Base-by-base conservation (phyloP, 2,888 invertebrate species). In the Conchocele bisecta region DNA sequence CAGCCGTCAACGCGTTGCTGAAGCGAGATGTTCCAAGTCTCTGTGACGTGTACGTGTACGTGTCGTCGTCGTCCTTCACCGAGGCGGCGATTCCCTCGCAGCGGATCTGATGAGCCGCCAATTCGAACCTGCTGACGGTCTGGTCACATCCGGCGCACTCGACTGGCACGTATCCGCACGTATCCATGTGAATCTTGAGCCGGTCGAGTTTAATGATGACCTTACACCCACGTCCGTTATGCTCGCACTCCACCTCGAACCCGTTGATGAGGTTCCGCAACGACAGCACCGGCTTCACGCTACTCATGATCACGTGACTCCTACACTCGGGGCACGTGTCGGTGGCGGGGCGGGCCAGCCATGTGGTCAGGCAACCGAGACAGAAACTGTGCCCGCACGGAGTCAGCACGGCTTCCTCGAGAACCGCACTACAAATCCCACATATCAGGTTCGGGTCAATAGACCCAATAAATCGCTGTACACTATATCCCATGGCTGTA, bases 81-180 rank as follows among this genome's bases (percentile, higher is more conserved):
- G 83, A 92, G 91, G 94, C 91, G 92, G 94, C 93, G 20, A 89
- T 85, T 11, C 80, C 87, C n/a, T 83, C 79, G 59, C 90, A 90
- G 15, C 75, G 54, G 41, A 87, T 81, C 58, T 89, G 89, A 64
- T 90, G 90, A 2, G 79, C 67, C 0, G 88, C 81, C 20, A 90
- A 79, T 37, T 87, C 83, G 20, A 76, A 72, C 26, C 83, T 71
- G 59, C 78, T 82, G 5, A 90, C 82, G 3, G 71, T 76, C 24
- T 63, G 56, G 20, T 65, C 76, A 71, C 90, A 90, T 0, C 88
- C 88, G 0, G 84, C 87, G 72, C 90, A 90, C n/a, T 83, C 58
- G 5, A 88, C 84, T 2, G 86, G 83, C 6, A 75, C 79, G 59
- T 81, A 85, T 1, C 81, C 78, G 54, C 90, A 89, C 1, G 78